Percentiles rank a stretch among this genome's conserved stretches.
These are phyloP conservation scores for Paguma larvata DNA, from an alignment of 2,797 vertebrate species.

Conservation along the genomic window DNA sequence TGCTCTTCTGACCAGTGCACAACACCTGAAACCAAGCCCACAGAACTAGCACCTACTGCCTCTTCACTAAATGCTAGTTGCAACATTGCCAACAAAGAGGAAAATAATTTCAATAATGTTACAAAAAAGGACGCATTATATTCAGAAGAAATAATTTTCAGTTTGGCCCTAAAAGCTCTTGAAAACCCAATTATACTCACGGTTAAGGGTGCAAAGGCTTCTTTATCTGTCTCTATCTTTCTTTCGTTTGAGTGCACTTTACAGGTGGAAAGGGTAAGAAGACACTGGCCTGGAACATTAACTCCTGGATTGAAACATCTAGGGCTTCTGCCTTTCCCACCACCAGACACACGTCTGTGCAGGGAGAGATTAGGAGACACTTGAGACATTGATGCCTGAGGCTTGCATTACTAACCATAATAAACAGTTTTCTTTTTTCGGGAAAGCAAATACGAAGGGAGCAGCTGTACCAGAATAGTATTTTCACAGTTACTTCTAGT, in stretches of 20 bases:
- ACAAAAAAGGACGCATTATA: not conserved
- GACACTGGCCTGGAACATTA: not conserved
- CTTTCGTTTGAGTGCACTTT: slow-evolving; percentile 43
- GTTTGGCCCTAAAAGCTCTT: not conserved
- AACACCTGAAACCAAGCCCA: not conserved
- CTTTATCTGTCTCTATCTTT: not conserved
- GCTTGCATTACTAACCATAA: slow-evolving; percentile 69
- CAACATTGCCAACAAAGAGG: not conserved
- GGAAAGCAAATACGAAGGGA: slow-evolving; percentile 72
- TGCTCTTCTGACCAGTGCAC: not conserved
- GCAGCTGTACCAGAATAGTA: slow-evolving; percentile 70
- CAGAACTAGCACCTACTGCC: not conserved
- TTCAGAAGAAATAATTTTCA: slow-evolving; percentile 35
- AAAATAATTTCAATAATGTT: not conserved
- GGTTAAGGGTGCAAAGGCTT: not conserved
- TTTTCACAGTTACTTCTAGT: slow-evolving; percentile 80
- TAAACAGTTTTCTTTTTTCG: slow-evolving; percentile 79
- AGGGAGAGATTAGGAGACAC: slow-evolving; percentile 69
- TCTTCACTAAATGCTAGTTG: not conserved
- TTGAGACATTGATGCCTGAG: slow-evolving; percentile 65
- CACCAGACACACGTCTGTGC: not conserved
- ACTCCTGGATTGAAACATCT: slow-evolving; percentile 42
- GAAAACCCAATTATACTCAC: not conserved
- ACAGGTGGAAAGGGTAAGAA: not conserved
- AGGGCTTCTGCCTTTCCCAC: slow-evolving; percentile 35